A percentile compares a stretch with the other conserved stretches of the same genome.
phyloP scores from a whole-genome alignment of 2,888 invertebrate species.

The Nasonovia ribisnigri region DNA sequence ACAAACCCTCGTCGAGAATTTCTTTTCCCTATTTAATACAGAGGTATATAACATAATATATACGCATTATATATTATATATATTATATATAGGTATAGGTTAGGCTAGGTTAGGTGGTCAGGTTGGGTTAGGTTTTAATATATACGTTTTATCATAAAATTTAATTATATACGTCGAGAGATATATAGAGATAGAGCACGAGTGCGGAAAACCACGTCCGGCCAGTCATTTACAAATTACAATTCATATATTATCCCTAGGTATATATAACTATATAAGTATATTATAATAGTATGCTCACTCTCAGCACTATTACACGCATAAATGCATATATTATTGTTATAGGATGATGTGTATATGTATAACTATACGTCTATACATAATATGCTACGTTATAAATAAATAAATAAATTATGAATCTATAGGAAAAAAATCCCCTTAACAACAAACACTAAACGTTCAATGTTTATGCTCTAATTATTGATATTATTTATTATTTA shows the following conservation, averaged over 20 bases:
- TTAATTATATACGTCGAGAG: background rate
- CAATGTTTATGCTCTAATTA: too few relatives aligned
- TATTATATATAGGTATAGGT: too few relatives aligned
- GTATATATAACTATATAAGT: too few relatives aligned
- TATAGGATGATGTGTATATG: background rate
- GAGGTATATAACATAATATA: too few relatives aligned
- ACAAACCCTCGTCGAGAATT: background rate
- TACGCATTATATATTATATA: background rate
- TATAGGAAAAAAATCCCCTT: too few relatives aligned
- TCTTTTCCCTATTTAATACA: background rate
- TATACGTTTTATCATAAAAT: background rate
- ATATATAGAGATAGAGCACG: background rate
- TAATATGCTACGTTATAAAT: background rate
- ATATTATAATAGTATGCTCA: background rate
- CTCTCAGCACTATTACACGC: background rate
- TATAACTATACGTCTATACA: too few relatives aligned
- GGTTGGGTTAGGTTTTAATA: background rate
- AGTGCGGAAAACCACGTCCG: background rate
- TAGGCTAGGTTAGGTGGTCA: background rate
- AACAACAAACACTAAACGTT: too few relatives aligned
- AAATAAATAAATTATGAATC: too few relatives aligned
- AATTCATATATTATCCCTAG: background rate
- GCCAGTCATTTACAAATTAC: constrained; percentile 13
- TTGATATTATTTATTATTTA: too few relatives aligned
- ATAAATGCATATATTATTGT: constrained; percentile 7